These are phyloP conservation scores for Aplocera efformata DNA, from an alignment of 2,888 invertebrate species.

Conservation along the genomic window DNA sequence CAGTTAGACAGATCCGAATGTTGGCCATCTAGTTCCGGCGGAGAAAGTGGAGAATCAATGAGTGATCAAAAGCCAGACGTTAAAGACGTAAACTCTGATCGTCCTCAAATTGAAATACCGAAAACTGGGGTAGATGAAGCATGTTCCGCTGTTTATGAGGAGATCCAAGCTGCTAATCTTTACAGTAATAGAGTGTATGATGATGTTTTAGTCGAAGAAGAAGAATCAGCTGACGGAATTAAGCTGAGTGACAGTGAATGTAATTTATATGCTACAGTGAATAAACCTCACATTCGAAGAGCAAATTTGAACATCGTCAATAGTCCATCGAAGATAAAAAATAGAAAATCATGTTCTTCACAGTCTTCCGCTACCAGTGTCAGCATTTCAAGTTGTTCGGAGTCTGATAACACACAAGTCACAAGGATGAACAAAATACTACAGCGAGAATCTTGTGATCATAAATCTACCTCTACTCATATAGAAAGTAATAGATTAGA, in stretches of 20 bases:
- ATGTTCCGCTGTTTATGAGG: slow-evolving; percentile 60
- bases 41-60: slow-evolving; percentile 81
- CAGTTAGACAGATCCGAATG: slow-evolving; percentile 87
- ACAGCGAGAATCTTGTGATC: slow-evolving; percentile 61
- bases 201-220: slow-evolving; percentile 71
- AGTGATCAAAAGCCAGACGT: slow-evolving; percentile 65
- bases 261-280: slow-evolving; percentile 72
- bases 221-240: slow-evolving; percentile 64
- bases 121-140: slow-evolving; percentile 73
- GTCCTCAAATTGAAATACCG: slow-evolving; percentile 77
- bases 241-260: slow-evolving; percentile 67
- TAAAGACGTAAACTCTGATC: slow-evolving; percentile 46
- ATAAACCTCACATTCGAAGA: slow-evolving; percentile 66
- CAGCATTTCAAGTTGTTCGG: slow-evolving; percentile 77
- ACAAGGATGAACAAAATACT: slow-evolving; percentile 68
- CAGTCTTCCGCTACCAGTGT: slow-evolving; percentile 77
- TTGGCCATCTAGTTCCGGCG: slow-evolving; percentile 86
- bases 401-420: slow-evolving; percentile 77
- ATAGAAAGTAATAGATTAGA: slow-evolving; percentile 82
- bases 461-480: slow-evolving; percentile 75
- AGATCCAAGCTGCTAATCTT: slow-evolving; percentile 54
- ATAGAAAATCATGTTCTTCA: slow-evolving; percentile 67
- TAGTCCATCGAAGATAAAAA: slow-evolving; percentile 65
- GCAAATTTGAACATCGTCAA: slow-evolving; percentile 78
- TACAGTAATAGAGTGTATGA: slow-evolving; percentile 68